These are phyloP conservation scores for Parasteatoda tepidariorum DNA, from an alignment of 1,140 invertebrate species.

Conservation along the genomic window DNA sequence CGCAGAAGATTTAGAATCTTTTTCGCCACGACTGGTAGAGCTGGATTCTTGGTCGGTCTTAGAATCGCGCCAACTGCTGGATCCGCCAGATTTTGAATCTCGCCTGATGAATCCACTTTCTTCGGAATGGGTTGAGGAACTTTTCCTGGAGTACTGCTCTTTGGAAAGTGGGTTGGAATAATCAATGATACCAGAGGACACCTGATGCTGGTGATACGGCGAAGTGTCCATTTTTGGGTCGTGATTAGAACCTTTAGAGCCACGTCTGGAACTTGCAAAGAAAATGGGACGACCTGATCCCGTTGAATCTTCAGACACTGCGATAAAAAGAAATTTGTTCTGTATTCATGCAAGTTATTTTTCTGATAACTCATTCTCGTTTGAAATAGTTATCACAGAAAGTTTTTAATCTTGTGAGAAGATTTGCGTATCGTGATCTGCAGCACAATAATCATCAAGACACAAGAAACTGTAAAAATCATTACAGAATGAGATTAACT, in stretches of 20 bases:
- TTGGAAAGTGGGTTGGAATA: neutral
- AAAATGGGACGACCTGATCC: slow-evolving; percentile 41
- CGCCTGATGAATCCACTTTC: slow-evolving; percentile 39
- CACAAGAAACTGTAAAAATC: too few relatives aligned
- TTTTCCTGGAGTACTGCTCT: slow-evolving; percentile 34
- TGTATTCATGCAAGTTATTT: too few relatives aligned
- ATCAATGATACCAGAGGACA: neutral
- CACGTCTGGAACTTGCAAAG: slow-evolving; percentile 49
- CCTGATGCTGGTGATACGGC: neutral
- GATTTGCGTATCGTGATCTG: too few relatives aligned
- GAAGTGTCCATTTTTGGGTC: slow-evolving; percentile 14
- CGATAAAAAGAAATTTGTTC: neutral
- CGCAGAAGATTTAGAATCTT: slow-evolving; percentile 36
- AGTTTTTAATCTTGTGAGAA: too few relatives aligned
- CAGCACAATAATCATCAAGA: too few relatives aligned
- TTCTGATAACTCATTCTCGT: too few relatives aligned
- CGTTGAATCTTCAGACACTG: slow-evolving; percentile 47
- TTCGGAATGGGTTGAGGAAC: slow-evolving; percentile 33
- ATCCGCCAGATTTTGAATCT: slow-evolving; percentile 46
- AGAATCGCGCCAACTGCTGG: slow-evolving; percentile 32
- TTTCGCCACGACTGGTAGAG: slow-evolving; percentile 39
- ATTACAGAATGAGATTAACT: too few relatives aligned
- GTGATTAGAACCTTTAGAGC: slow-evolving; percentile 35
- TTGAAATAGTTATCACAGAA: too few relatives aligned
- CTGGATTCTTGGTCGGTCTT: slow-evolving; percentile 28